Conservation (phyloP, 2,888 invertebrate species). For the Nematopogon swammerdamellus region DNA sequence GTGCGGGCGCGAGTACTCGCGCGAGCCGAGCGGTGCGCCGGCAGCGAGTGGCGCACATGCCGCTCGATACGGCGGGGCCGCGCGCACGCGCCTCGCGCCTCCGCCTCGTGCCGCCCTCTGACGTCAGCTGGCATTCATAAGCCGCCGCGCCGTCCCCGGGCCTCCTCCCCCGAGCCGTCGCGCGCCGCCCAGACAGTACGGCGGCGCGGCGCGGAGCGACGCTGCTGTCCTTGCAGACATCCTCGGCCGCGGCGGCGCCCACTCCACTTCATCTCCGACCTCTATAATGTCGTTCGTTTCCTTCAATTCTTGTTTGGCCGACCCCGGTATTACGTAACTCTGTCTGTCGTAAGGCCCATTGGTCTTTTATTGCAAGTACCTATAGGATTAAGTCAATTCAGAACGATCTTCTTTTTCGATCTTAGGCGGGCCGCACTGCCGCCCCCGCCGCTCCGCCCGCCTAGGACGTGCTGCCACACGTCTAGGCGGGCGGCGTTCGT, state of each 20-base stretch:
- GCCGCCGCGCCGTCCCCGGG: slow-evolving; percentile 20
- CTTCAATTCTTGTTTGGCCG: neutral
- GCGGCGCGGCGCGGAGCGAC: slow-evolving; percentile 6
- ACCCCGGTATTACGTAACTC: no score
- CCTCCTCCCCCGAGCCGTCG: slow-evolving; percentile 19
- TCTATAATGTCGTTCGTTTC: neutral
- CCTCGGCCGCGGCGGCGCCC: neutral
- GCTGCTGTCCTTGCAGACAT: neutral
- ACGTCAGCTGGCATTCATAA: slow-evolving; percentile 13
- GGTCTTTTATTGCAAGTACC: no score
- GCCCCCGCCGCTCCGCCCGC: no score
- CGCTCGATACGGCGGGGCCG: slow-evolving; percentile 38
- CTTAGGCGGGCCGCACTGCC: no score
- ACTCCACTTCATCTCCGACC: neutral
- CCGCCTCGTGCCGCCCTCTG: slow-evolving; percentile 21
- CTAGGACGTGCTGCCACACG: no score
- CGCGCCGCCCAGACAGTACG: slow-evolving; percentile 9
- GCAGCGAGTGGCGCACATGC: slow-evolving; percentile 47
- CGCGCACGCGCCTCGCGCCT: slow-evolving; percentile 40
- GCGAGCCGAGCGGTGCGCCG: slow-evolving; percentile 42
- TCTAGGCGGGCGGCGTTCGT: no score
- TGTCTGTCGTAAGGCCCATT: no score
- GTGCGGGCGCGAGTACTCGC: slow-evolving; percentile 32
- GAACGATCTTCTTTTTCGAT: no score
- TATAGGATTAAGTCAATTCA: no score